Evolutionary conservation across 2,113 vertebrate species (phyloP), one percentile per base, ranked within the genome.

Genomic region (Tetrao urogallus): DNA sequence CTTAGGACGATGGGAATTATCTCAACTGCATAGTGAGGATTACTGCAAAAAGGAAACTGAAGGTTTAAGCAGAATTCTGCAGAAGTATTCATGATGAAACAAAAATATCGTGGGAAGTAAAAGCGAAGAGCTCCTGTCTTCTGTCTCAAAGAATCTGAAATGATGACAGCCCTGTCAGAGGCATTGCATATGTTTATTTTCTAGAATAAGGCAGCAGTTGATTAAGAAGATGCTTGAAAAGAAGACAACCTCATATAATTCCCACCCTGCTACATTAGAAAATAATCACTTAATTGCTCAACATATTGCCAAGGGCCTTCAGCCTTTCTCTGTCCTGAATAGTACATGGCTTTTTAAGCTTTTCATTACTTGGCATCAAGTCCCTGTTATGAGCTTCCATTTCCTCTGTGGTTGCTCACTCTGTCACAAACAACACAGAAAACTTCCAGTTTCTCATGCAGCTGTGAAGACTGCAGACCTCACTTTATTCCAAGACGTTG

Each of bases 271-370:
- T 92, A 86, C 65, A 89, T 94, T 96, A 93, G 77, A 87, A 94
- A 89, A 96, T 95, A 97, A 97, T 95, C 87, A 95, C 87, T 94
- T 97, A 97, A 94, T 96, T 96, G 87, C 83, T 85, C 87, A 87
- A 82, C 47, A 48, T 94, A 84, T 94, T 96, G 71, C 90, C 71
- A 93, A 67, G 50, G 82, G 56, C 93, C 83, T 90, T 47, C 76
- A 92, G 86, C 40, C 73, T 64, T 91, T 86, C 14, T 40, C 81
- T 83, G 73, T 90, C 91, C 90, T 93, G 91, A 95, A 96, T 94
- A 95, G 95, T 91, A 94, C 84, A 88, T 65, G 67, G 36, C 88
- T 96, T 95, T 95, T 95, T 96, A 86, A 95, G 80, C 82, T 93
- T 93, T 93, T 93, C 67, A 1, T 57, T 28, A 58, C 78, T 73